Evolutionary conservation across 2,888 invertebrate species (phyloP), one percentile per base, ranked within the genome.

Genomic region (Branchellion lobata): DNA sequence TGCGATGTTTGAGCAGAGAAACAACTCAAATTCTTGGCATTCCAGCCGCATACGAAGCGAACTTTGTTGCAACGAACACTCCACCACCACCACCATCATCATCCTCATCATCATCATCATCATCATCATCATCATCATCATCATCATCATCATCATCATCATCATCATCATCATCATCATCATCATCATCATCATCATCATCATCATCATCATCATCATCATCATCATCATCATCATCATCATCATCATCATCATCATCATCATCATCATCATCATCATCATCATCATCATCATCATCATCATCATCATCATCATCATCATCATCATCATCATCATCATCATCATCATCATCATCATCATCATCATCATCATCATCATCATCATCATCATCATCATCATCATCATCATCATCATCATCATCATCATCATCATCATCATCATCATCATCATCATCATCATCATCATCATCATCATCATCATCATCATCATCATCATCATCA

Each of bases 401-500:
- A 78, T 71, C 72, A 79, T 71, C 78, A 29, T 71, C 47, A 73
- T 33, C 1, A 40, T 40, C 73, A 47, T 36, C 34, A 47, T 8
- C 72, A 72, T 3, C n/a, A 33, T 33, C 21, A 5, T 34, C 33
- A 72, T 36, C 73, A 73, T 36, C 47, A 73, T 73, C 11, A 78
- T 78, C 36, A 69, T 77, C 77, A 8, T 77, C 77, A 33, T 61
- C 77, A 33, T 77, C 77, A 33, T 61, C 77, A 78, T 53, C 71
- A 51, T 51, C 65, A 78, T 27, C 47, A 65, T 78, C 51, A 80
- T 68, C 78, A 27, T 78, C 78, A 68, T 47, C 78, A 78, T 71
- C 72, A 79, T 71, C 78, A 29, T 71, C 47, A 73, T 33, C 1
- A 40, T 40, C 73, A 47, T 36, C 34, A 47, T 8, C 72, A 72